A percentile compares a stretch with the other conserved stretches of the same genome.
Conservation (phyloP, 2,113 vertebrate genomes). For the Paramisgurnus dabryanus region DNA sequence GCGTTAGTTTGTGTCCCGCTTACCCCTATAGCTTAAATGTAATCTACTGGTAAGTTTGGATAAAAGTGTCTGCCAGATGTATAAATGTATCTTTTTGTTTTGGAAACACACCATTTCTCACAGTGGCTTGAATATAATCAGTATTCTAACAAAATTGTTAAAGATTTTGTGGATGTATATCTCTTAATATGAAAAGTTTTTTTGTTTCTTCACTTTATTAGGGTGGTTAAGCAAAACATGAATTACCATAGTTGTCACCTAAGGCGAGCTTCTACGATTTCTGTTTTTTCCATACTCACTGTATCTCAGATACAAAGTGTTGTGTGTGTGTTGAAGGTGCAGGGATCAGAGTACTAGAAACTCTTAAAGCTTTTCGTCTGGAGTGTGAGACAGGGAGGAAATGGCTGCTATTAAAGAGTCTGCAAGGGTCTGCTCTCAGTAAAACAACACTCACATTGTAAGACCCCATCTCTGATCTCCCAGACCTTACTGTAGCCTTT, state of each 20-base stretch:
- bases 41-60: too few species aligned
- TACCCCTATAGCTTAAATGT: too few species aligned
- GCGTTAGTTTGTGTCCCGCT: too few species aligned
- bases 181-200: neutral
- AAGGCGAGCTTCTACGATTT: neutral
- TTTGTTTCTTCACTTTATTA: neutral
- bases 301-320: neutral
- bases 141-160: neutral
- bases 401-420: conserved; percentile 56
- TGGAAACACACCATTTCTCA: neutral
- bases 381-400: conserved; percentile 48
- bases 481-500: conserved; percentile 20
- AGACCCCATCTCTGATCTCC: conserved; percentile 46
- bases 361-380: conserved; percentile 46
- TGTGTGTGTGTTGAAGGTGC: conserved; percentile 21
- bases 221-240: neutral
- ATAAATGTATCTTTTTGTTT: neutral
- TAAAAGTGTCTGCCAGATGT: too few species aligned
- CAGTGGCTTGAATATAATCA: neutral
- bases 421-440: conserved; percentile 47
- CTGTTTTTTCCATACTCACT: neutral
- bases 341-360: conserved; percentile 11
- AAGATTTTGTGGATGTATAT: neutral
- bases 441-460: conserved; percentile 59
- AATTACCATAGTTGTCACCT: neutral